phyloP scores from a whole-genome alignment of 2,113 vertebrate genomes.

The Equus przewalskii region DNA sequence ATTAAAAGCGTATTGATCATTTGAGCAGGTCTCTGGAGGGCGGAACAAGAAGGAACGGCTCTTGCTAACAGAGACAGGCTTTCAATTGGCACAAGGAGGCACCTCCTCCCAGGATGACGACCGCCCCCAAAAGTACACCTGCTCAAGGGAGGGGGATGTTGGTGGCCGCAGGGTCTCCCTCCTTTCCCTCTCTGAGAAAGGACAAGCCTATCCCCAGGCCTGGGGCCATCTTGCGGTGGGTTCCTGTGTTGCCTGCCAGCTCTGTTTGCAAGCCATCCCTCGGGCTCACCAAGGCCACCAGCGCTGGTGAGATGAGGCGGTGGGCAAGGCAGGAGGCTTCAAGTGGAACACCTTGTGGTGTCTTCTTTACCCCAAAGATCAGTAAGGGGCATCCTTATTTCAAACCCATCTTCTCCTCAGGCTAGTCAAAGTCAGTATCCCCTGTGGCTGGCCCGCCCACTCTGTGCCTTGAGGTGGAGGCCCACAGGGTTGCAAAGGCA shows the following conservation, averaged over 20 bases:
- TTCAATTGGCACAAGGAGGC: background rate
- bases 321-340: background rate
- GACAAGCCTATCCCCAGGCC: background rate
- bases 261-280: background rate
- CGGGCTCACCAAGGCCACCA: too few relatives aligned
- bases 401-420: background rate
- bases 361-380: background rate
- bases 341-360: background rate
- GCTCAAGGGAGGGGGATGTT: background rate
- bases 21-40: background rate
- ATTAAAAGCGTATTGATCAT: background rate
- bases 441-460: background rate
- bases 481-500: too few relatives aligned
- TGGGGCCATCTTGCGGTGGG: background rate
- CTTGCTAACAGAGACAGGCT: background rate
- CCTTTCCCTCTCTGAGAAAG: background rate
- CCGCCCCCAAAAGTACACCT: rapidly evolving
- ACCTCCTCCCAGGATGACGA: background rate
- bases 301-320: background rate
- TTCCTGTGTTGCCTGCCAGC: background rate
- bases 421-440: background rate
- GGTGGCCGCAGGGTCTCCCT: background rate
- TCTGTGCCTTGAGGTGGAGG: background rate
- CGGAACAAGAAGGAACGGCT: background rate
- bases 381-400: background rate